Conservation (phyloP, 2,113 vertebrate species). For the Eidolon helvum region DNA sequence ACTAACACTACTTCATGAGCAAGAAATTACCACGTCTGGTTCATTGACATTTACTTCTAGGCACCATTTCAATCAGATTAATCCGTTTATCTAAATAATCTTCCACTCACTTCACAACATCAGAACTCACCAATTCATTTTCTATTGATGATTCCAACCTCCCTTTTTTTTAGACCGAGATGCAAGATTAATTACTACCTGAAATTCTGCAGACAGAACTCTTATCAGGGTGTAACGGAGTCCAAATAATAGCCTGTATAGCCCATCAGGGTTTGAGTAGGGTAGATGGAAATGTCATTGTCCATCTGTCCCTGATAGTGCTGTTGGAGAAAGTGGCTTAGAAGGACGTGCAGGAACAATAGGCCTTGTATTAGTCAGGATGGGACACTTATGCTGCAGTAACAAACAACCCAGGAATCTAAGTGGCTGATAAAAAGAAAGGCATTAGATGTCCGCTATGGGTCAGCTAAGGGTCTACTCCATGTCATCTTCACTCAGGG, state of each 20-base stretch:
- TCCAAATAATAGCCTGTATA: not conserved
- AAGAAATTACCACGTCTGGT: slow-evolving; percentile 73
- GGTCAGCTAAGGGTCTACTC: not conserved
- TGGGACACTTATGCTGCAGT: not conserved
- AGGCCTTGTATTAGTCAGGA: not conserved
- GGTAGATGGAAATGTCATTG: not conserved
- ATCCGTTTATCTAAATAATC: slow-evolving; percentile 77
- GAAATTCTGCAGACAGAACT: not conserved
- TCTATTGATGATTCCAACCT: slow-evolving; percentile 40
- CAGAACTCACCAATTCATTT: slow-evolving; percentile 67
- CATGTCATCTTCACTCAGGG: not conserved
- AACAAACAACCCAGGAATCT: not conserved
- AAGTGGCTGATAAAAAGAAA: not conserved
- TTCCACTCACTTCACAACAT: slow-evolving; percentile 69
- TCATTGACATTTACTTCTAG: slow-evolving; percentile 79
- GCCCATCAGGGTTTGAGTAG: not conserved
- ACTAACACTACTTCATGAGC: slow-evolving; percentile 71
- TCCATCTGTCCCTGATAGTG: not conserved
- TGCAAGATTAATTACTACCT: not conserved
- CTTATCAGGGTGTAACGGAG: not conserved
- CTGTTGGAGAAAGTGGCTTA: not conserved
- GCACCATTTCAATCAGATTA: slow-evolving; percentile 70
- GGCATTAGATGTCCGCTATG: not conserved
- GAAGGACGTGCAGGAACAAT: fast-evolving
- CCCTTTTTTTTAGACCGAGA: not conserved